Conservation (phyloP, 1,140 invertebrate species). For the Bombyx mori region DNA sequence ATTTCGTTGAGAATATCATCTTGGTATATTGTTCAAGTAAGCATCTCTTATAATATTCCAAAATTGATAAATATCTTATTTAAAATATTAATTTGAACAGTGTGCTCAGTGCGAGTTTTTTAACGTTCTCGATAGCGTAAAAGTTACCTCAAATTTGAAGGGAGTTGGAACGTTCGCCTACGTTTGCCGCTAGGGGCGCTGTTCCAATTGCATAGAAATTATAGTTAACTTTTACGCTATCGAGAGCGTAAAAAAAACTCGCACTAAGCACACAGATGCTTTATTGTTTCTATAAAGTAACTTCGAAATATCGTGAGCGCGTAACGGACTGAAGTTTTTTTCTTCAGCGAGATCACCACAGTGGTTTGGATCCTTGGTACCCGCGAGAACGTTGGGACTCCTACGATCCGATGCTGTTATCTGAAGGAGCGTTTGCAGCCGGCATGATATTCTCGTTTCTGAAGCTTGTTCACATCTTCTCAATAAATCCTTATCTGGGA, state of each 20-base stretch:
- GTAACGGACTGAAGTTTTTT: not conserved
- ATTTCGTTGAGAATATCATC: slow-evolving; percentile 83
- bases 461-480: slow-evolving; percentile 96
- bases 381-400: slow-evolving; percentile 91
- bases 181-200: no score
- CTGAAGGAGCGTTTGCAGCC: slow-evolving; percentile 94
- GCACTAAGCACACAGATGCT: no score
- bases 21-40: slow-evolving; percentile 84
- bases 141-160: no score
- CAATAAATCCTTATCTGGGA: slow-evolving; percentile 94
- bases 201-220: no score
- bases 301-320: no score
- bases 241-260: no score
- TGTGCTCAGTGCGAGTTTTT: no score
- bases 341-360: slow-evolving; percentile 78
- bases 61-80: not conserved
- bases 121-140: no score
- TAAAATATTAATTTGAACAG: not conserved
- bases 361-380: slow-evolving; percentile 83
- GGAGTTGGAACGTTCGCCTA: no score
- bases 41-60: not conserved
- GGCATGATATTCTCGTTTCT: slow-evolving; percentile 96
- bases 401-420: slow-evolving; percentile 94
- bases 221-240: no score
- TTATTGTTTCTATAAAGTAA: no score